Base-by-base conservation (phyloP, 1,140 invertebrate species). In the Odontomachus brunneus region DNA sequence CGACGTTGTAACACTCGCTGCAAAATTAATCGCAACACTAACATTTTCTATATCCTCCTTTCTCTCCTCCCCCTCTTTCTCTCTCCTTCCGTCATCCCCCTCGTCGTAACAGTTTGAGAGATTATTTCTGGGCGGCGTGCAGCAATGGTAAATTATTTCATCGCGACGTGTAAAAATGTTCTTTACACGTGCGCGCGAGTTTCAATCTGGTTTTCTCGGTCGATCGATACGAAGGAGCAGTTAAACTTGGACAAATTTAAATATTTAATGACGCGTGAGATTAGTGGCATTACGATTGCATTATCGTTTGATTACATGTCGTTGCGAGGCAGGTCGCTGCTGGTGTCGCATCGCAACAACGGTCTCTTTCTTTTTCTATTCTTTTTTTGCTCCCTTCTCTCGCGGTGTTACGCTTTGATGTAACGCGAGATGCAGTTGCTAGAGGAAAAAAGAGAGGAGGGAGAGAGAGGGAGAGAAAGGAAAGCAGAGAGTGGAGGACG, bases 181-280 rank as follows among this genome's bases (percentile, higher is more conserved):
- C 75, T 57, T 44, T 57, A 69, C 51, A 78, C 75, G 33, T 59
- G 75, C 33, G 74, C 74, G 74, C 74, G 65, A 69, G 73, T 26
- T 51, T 76, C 73, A 65, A 71, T 80, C 49, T 48, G 51, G 57
- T 51, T 82, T 63, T 82, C 78, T 82, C 69, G 67, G 69, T 62
- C 78, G 78, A 82, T 82, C 78, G 71, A 82, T 82, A 82, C 69
- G 51, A 74, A 82, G 59, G 55, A 33, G 57, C 59, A 24, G 53
- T 74, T 74, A 82, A 74, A 74, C 69, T 82, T 74, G 69, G 55
- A 74, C 57, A 82, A 80, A 80, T 80, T 71, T 80, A 71, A 80
- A 80, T 71, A 24, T 51, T 80, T 80, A 71, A 80, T 80, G 14
- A 57, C 65, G 38, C 51, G 51, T 59, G 75, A 44, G 65, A 80